phyloP scores from a whole-genome alignment of 1,140 invertebrate genomes.

The Scaptomyza montana region DNA sequence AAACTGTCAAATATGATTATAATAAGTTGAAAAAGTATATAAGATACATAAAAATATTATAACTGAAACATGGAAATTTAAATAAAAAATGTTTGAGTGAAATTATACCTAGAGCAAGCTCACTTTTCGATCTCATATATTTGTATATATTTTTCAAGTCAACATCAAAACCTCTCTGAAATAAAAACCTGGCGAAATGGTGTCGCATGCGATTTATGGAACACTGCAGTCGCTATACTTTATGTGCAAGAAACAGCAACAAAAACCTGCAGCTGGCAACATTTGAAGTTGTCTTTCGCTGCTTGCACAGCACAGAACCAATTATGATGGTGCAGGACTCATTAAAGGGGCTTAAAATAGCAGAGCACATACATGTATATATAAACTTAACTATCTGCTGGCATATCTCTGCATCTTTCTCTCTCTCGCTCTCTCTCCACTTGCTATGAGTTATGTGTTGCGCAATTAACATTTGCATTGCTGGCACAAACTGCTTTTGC shows the following conservation, averaged over 20 bases:
- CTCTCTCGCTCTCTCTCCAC: neutral
- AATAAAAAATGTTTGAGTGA: no score
- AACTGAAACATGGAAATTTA: no score
- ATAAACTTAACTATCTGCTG: constrained; percentile 30
- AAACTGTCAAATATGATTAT: no score
- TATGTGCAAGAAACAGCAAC: constrained; percentile 15
- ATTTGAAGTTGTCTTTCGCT: constrained; percentile 29
- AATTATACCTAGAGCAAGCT: no score
- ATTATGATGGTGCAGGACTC: constrained; percentile 51
- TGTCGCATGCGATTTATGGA: constrained; percentile 13
- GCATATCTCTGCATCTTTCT: neutral
- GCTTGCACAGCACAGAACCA: constrained; percentile 31
- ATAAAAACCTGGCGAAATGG: neutral
- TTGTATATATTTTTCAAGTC: no score
- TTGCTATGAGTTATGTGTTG: constrained; percentile 73
- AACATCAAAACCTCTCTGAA: no score
- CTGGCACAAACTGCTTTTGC: constrained; percentile 67
- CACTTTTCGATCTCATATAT: no score
- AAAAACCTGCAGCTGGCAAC: constrained; percentile 39
- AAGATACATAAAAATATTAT: no score
- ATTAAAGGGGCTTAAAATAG: constrained; percentile 41
- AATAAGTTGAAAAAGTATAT: no score
- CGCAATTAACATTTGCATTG: constrained; percentile 80
- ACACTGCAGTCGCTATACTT: constrained; percentile 15
- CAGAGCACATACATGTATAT: no score